Evolutionary conservation across 2,797 vertebrate species (phyloP).

Genomic region (Thalassophryne amazonica): DNA sequence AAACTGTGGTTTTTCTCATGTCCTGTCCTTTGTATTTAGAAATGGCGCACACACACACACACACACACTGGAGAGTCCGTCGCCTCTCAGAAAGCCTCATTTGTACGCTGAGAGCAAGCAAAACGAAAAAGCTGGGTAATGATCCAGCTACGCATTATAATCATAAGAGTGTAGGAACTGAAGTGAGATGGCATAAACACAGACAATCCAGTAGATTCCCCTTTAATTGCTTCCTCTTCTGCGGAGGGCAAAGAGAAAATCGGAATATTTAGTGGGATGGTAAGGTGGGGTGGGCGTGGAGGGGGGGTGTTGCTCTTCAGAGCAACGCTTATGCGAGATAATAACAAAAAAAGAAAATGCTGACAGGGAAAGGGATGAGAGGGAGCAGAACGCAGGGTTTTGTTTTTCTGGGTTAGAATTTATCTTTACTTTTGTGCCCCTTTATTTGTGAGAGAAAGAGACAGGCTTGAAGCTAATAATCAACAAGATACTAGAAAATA

Average conservation of each 20-base stretch:
- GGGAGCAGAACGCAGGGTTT: slow-evolving; percentile 13
- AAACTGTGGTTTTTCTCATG: neutral
- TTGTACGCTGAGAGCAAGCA: slow-evolving; percentile 17
- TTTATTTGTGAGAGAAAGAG: neutral
- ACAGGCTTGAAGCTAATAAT: slow-evolving; percentile 32
- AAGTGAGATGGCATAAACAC: slow-evolving; percentile 36
- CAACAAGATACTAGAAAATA: slow-evolving; percentile 29
- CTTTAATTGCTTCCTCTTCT: slow-evolving; percentile 56
- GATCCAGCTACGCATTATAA: slow-evolving; percentile 42
- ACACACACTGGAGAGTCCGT: no score
- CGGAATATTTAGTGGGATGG: neutral
- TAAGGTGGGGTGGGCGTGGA: neutral
- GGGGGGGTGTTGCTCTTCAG: slow-evolving; percentile 15
- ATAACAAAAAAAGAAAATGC: slow-evolving; percentile 33
- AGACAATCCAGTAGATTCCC: slow-evolving; percentile 38
- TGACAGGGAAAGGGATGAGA: slow-evolving; percentile 37
- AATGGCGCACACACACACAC: no score
- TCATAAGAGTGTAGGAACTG: slow-evolving; percentile 42
- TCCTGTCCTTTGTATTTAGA: slow-evolving; percentile 1
- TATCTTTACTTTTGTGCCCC: neutral
- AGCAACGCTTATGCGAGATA: slow-evolving; percentile 54
- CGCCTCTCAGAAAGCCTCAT: slow-evolving; percentile 25
- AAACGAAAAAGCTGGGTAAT: slow-evolving; percentile 39
- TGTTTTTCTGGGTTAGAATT: slow-evolving; percentile 26
- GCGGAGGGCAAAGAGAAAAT: slow-evolving; percentile 5